These are phyloP conservation scores for Pristionchus japonicus DNA, from an alignment of 2,888 invertebrate species.

Conservation along the genomic window DNA sequence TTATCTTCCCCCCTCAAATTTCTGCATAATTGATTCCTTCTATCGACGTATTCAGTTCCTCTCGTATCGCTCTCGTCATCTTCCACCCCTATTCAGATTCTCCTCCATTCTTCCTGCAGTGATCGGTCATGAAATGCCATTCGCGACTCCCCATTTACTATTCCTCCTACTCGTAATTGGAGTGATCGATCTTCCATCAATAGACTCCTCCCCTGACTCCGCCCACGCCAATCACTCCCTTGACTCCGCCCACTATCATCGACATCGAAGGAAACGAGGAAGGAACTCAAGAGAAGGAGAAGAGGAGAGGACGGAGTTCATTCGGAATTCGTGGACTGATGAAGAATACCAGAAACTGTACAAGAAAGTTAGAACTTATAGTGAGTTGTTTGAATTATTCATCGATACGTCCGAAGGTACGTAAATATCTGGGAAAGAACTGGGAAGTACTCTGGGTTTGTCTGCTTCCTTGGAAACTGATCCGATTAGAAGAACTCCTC, in stretches of 20 bases:
- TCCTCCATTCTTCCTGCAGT: neutral
- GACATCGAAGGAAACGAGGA: neutral
- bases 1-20: neutral
- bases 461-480: neutral
- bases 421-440: neutral
- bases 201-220: neutral
- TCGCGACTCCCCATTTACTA: neutral
- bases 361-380: slow-evolving; percentile 63
- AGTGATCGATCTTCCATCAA: neutral
- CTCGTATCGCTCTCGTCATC: neutral
- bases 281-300: slow-evolving; percentile 49
- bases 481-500: slow-evolving; percentile 3
- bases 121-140: slow-evolving; percentile 41
- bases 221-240: neutral
- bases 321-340: slow-evolving; percentile 60
- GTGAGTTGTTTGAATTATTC: slow-evolving; percentile 50
- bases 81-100: slow-evolving; percentile 12
- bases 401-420: neutral
- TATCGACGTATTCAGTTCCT: neutral
- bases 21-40: neutral
- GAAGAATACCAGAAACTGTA: slow-evolving; percentile 61
- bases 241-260: neutral
- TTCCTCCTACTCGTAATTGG: slow-evolving; percentile 11
- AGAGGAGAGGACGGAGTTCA: slow-evolving; percentile 61
- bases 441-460: neutral